Evolutionary conservation across 2,113 vertebrate species (phyloP).

Genomic region (Silurus glanis): DNA sequence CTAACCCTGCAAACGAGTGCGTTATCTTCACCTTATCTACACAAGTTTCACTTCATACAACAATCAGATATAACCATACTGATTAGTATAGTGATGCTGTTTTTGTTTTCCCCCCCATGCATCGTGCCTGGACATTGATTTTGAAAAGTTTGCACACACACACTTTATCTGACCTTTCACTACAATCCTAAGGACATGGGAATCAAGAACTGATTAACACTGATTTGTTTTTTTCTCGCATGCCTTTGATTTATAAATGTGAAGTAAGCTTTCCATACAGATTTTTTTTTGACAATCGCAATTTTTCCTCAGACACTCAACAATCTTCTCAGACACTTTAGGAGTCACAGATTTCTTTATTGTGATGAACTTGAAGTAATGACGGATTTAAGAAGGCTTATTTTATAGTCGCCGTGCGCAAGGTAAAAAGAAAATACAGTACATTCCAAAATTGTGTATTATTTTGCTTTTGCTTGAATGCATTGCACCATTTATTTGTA

Average conservation of each 20-base stretch:
- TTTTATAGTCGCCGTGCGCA: background rate
- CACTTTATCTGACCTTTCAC: background rate
- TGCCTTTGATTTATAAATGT: background rate
- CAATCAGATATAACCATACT: background rate
- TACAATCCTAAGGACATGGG: background rate
- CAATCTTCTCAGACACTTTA: background rate
- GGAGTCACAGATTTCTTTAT: background rate
- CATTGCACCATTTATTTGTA: background rate
- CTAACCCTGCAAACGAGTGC: background rate
- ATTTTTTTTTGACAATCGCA: constrained; percentile 11
- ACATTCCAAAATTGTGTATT: background rate
- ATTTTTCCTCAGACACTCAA: background rate
- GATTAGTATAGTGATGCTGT: background rate
- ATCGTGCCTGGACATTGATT: background rate
- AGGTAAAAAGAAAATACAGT: background rate
- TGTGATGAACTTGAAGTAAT: background rate
- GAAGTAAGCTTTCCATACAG: constrained; percentile 25
- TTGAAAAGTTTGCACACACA: background rate
- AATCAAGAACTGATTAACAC: constrained; percentile 8
- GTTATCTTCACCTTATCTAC: background rate
- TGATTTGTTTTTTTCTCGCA: constrained; percentile 18
- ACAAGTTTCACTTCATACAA: background rate
- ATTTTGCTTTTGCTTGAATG: background rate
- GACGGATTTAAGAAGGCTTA: background rate
- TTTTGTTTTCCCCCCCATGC: background rate